Conservation (phyloP, 2,888 invertebrate genomes). For the Idaea straminata region DNA sequence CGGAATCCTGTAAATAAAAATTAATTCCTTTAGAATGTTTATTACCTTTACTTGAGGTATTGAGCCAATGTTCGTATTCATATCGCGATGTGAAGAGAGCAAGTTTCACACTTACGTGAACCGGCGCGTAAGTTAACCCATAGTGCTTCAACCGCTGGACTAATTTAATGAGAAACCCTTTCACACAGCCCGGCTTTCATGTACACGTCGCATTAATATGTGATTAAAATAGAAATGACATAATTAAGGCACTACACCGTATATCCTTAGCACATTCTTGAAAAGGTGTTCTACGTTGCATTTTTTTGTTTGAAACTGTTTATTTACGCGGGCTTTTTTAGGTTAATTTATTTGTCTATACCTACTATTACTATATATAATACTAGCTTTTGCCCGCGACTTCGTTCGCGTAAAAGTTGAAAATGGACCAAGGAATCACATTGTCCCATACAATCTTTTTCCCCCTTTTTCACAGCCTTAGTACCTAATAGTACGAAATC, state of each 20-base stretch:
- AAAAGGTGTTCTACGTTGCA: constrained; percentile 17
- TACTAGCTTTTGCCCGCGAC: too few relatives aligned
- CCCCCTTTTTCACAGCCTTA: too few relatives aligned
- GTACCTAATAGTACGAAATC: too few relatives aligned
- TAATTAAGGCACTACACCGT: constrained; percentile 42
- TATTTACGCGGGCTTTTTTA: neutral
- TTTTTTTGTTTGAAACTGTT: neutral
- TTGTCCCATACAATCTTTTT: too few relatives aligned
- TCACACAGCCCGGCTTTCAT: constrained; percentile 38
- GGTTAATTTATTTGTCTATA: neutral
- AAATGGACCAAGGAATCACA: too few relatives aligned
- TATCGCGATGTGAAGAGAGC: constrained; percentile 54
- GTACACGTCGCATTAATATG: constrained; percentile 40
- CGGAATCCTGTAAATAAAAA: constrained; percentile 1
- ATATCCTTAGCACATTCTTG: constrained; percentile 29
- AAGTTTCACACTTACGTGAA: constrained; percentile 72
- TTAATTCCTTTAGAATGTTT: constrained; percentile 49
- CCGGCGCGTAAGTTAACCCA: constrained; percentile 63
- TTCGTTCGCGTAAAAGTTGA: too few relatives aligned
- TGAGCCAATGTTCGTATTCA: constrained; percentile 58
- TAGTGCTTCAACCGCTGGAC: constrained; percentile 74
- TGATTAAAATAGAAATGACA: constrained; percentile 45
- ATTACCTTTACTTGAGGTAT: constrained; percentile 69
- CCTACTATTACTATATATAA: neutral
- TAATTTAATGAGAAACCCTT: constrained; percentile 76